Evolutionary conservation across 1,140 invertebrate species (phyloP).

Genomic region (Drosophila sucinea): DNA sequence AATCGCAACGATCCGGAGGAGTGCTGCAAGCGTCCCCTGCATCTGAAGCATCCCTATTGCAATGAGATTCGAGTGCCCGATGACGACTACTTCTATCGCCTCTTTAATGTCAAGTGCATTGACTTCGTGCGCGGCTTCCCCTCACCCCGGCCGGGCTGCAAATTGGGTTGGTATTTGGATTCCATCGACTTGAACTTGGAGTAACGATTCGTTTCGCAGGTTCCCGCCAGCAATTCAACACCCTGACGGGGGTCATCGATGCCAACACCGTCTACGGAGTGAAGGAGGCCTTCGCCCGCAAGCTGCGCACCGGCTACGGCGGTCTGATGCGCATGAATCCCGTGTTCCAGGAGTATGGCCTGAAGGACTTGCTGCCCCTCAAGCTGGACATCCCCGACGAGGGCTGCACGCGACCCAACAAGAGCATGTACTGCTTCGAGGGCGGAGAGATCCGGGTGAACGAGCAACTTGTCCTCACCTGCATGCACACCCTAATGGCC

Average conservation of each 20-base stretch:
- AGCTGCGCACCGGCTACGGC: slow-evolving; percentile 90
- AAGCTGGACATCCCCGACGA: slow-evolving; percentile 95
- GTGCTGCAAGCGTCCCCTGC: slow-evolving; percentile 90
- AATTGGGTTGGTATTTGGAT: slow-evolving; percentile 85
- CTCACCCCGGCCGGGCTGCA: slow-evolving; percentile 91
- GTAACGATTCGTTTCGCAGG: slow-evolving; percentile 81
- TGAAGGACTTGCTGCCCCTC: slow-evolving; percentile 94
- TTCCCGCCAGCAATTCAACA: slow-evolving; percentile 91
- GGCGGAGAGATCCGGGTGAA: slow-evolving; percentile 97
- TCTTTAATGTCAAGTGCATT: slow-evolving; percentile 92
- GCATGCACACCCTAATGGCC: slow-evolving; percentile 95
- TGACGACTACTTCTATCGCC: slow-evolving; percentile 95
- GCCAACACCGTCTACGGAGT: slow-evolving; percentile 92
- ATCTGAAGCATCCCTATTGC: slow-evolving; percentile 94
- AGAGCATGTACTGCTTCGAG: slow-evolving; percentile 96
- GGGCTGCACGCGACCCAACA: slow-evolving; percentile 94
- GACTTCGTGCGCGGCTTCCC: slow-evolving; percentile 95
- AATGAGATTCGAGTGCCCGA: slow-evolving; percentile 94
- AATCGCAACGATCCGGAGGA: slow-evolving; percentile 94
- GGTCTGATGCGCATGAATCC: slow-evolving; percentile 94
- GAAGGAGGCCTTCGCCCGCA: slow-evolving; percentile 90
- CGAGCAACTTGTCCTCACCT: slow-evolving; percentile 94
- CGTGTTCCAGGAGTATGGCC: slow-evolving; percentile 92
- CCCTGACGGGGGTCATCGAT: slow-evolving; percentile 89
- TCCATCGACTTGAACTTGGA: background rate